Conservation (phyloP, 2,888 invertebrate species). For the Thalpophila matura region DNA sequence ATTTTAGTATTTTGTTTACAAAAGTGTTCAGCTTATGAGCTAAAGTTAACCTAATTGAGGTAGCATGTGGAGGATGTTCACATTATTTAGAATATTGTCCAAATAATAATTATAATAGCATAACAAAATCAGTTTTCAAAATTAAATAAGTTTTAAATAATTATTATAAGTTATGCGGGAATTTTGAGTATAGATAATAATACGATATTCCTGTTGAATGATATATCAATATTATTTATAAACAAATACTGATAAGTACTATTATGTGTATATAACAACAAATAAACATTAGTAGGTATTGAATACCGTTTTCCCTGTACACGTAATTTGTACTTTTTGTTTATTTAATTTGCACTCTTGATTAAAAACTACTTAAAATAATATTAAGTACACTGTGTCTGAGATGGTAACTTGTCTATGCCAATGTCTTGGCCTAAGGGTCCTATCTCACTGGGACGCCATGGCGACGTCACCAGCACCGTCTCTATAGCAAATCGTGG, state of each 20-base stretch:
- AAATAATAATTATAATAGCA: not conserved
- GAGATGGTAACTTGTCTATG: not conserved
- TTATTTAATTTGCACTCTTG: slow-evolving; percentile 9
- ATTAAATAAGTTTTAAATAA: not conserved
- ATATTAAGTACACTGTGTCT: slow-evolving; percentile 38
- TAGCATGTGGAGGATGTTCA: slow-evolving; percentile 35
- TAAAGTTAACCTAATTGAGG: slow-evolving; percentile 53
- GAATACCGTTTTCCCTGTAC: slow-evolving; percentile 33
- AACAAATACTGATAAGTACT: slow-evolving; percentile 4
- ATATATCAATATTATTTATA: not conserved
- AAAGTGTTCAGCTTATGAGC: slow-evolving; percentile 37
- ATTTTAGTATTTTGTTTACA: slow-evolving; percentile 64
- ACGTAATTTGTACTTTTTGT: slow-evolving; percentile 44
- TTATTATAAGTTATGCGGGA: not conserved
- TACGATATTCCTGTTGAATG: not conserved
- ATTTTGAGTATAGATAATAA: not conserved
- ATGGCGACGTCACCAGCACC: no score
- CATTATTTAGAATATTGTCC: slow-evolving; percentile 13
- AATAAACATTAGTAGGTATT: slow-evolving; percentile 41
- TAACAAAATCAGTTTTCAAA: not conserved
- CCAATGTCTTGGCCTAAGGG: not conserved
- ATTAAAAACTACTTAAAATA: slow-evolving; percentile 1
- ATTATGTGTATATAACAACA: slow-evolving; percentile 32
- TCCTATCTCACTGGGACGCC: no score
- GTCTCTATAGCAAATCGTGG: no score